Evolutionary conservation across 2,113 vertebrate genomes (phyloP).

Genomic region (Cyrtonyx montezumae): DNA sequence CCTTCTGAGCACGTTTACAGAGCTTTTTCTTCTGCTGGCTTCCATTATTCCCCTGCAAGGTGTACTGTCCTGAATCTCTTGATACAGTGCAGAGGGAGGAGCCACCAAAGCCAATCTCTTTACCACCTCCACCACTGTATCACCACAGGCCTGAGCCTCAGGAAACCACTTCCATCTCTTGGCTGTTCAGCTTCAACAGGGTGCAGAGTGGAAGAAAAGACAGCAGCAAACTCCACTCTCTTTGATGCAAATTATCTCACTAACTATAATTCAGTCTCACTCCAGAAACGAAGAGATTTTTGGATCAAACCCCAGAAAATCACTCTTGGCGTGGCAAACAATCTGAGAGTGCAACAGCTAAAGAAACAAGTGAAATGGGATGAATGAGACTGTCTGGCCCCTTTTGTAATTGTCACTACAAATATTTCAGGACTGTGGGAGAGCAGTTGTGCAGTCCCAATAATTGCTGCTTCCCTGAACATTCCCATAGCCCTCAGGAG

Average conservation of each 20-base stretch:
- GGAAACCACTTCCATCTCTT: background rate
- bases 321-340: background rate
- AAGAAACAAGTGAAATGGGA: background rate
- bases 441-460: background rate
- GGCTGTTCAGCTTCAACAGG: background rate
- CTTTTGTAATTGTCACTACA: background rate
- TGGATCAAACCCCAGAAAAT: conserved; percentile 31
- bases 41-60: background rate
- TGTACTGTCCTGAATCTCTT: background rate
- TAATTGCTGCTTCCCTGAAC: background rate
- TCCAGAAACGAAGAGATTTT: conserved; percentile 4
- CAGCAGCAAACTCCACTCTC: background rate
- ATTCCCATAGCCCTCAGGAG: background rate
- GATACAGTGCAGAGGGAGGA: fast-evolving
- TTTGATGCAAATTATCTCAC: background rate
- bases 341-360: background rate
- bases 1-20: background rate
- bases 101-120: background rate
- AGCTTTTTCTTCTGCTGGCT: background rate
- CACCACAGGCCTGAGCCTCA: fast-evolving
- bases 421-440: background rate
- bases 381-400: background rate
- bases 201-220: background rate
- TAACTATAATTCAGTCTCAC: background rate
- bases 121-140: fast-evolving